Percentiles rank a stretch among this genome's conserved stretches.
Evolutionary conservation across 2,888 invertebrate genomes (phyloP).

Genomic region (Conchocele bisecta): DNA sequence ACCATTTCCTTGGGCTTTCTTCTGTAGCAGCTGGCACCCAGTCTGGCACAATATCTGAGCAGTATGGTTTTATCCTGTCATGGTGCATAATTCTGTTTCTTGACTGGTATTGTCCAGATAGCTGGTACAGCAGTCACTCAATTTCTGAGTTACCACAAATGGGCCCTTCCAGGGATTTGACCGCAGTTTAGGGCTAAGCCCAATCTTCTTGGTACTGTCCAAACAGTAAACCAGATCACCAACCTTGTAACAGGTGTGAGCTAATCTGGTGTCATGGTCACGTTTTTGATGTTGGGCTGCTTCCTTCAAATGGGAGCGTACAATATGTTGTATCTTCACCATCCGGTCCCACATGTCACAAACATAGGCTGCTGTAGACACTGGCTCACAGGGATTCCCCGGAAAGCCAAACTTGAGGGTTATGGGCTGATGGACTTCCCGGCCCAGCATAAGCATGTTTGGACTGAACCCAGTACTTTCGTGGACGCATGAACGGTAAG

Average conservation of each 20-base stretch:
- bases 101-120: neutral
- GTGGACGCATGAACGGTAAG: slow-evolving; percentile 16
- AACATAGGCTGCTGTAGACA: slow-evolving; percentile 13
- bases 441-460: slow-evolving; percentile 22
- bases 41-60: too few relatives aligned
- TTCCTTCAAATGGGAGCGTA: slow-evolving; percentile 4
- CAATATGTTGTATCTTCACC: neutral
- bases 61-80: slow-evolving; percentile 26
- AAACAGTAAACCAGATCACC: slow-evolving; percentile 18
- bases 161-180: slow-evolving; percentile 27
- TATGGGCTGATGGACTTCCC: slow-evolving; percentile 14
- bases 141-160: slow-evolving; percentile 6
- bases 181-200: slow-evolving; percentile 15
- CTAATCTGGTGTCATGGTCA: slow-evolving; percentile 17
- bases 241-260: neutral
- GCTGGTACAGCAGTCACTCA: slow-evolving; percentile 14
- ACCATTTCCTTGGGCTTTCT: too few relatives aligned
- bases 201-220: slow-evolving; percentile 10
- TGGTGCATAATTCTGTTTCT: slow-evolving; percentile 4
- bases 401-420: neutral
- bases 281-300: slow-evolving; percentile 16
- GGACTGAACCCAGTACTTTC: slow-evolving; percentile 27
- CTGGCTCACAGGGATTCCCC: neutral
- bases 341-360: slow-evolving; percentile 10
- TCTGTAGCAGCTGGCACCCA: too few relatives aligned